Evolutionary conservation across 2,113 vertebrate species (phyloP).

Genomic region (Guaruba guarouba): DNA sequence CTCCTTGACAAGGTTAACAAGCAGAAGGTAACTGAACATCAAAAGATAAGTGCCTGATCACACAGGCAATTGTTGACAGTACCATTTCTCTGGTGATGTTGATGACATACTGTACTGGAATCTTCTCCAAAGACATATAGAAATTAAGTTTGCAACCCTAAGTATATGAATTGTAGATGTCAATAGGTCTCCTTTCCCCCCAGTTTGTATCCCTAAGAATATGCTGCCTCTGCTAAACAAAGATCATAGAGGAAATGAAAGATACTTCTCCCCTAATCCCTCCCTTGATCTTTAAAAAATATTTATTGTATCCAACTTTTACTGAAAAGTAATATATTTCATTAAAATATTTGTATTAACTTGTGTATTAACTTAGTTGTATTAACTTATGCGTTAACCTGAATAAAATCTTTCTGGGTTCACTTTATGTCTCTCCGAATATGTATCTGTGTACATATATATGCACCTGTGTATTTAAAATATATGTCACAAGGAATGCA

Average conservation of each 20-base stretch:
- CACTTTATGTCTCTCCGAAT: background rate
- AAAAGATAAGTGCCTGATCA: slow-evolving; percentile 42
- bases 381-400: background rate
- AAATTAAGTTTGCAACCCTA: background rate
- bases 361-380: background rate
- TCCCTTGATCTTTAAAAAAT: fast-evolving
- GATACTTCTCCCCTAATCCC: background rate
- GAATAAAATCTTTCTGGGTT: background rate
- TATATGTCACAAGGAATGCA: background rate
- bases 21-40: slow-evolving; percentile 58
- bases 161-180: background rate
- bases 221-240: background rate
- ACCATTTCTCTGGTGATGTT: slow-evolving; percentile 8
- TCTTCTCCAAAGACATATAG: background rate
- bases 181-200: background rate
- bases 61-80: slow-evolving; percentile 4
- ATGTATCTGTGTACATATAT: background rate
- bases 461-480: background rate
- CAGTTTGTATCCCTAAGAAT: background rate
- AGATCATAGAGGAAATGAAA: background rate
- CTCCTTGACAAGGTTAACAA: slow-evolving; percentile 68
- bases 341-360: background rate
- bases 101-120: background rate
- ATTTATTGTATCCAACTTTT: background rate
- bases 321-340: background rate